Conservation (phyloP, 2,113 vertebrate genomes). For the Nothocercus nigrocapillus region DNA sequence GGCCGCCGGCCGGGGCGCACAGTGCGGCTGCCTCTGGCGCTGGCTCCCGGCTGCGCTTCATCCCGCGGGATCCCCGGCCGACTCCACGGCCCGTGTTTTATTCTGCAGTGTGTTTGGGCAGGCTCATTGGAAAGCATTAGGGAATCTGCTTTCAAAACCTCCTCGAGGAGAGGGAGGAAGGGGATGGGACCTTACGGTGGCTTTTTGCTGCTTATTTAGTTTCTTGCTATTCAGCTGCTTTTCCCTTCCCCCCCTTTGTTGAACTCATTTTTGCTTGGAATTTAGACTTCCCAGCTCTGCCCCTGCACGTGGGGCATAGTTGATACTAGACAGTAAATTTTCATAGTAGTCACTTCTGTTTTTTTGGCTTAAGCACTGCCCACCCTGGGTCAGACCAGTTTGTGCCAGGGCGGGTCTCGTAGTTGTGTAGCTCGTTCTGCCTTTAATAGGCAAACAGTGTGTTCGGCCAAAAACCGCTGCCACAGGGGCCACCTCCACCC, state of each 20-base stretch:
- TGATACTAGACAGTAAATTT: not conserved
- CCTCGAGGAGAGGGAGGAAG: not conserved
- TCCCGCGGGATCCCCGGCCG: not conserved
- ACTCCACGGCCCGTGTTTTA: not conserved
- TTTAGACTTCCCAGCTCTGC: not conserved
- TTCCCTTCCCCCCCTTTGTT: not conserved
- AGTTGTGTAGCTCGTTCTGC: not conserved
- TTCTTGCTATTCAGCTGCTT: not conserved
- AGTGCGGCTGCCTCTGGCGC: not conserved
- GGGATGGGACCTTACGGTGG: not conserved
- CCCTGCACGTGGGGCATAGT: not conserved
- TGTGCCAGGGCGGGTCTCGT: not conserved
- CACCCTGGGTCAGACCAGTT: not conserved
- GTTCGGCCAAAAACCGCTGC: not conserved
- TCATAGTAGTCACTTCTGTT: not conserved
- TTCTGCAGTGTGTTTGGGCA: not conserved
- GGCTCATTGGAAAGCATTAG: not conserved
- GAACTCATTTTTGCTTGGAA: not conserved
- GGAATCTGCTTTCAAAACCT: not conserved
- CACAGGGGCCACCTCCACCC: not conserved
- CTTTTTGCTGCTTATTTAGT: not conserved
- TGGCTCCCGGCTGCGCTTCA: not conserved
- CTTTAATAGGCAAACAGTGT: not conserved
- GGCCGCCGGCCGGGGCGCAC: not conserved
- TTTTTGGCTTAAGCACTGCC: not conserved